Evolutionary conservation across 2,797 vertebrate genomes (phyloP).

Genomic region (Acanthurus tractus): DNA sequence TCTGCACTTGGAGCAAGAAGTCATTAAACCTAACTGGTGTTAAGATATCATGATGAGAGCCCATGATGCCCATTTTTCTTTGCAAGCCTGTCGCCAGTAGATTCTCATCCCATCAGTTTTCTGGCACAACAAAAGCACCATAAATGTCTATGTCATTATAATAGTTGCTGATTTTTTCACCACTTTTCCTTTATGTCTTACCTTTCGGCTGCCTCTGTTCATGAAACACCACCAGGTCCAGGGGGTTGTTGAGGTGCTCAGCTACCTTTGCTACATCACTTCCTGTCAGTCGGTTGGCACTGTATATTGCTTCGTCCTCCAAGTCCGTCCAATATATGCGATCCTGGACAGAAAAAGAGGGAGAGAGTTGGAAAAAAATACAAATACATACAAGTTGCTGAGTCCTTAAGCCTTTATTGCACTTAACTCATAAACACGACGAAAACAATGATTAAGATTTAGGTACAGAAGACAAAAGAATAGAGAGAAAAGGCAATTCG

Average conservation of each 20-base stretch:
- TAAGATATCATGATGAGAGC: not conserved
- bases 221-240: conserved; percentile 96
- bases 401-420: not conserved
- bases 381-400: not conserved
- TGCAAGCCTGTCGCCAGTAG: not conserved
- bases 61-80: not conserved
- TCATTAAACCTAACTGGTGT: not conserved
- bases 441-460: not conserved
- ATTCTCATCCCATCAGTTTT: not conserved
- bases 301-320: conserved; percentile 96
- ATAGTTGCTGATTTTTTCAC: no score
- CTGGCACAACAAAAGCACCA: not conserved
- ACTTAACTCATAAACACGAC: not conserved
- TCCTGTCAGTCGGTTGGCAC: conserved; percentile 93
- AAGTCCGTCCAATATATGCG: conserved; percentile 96
- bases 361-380: not conserved
- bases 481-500: no score
- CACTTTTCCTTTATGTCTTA: conserved; percentile 53
- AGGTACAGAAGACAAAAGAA: not conserved
- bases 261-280: conserved; percentile 90
- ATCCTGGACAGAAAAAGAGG: conserved; percentile 83
- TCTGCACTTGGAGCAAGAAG: no score
- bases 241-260: conserved; percentile 96
- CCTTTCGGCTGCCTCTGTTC: conserved; percentile 96
- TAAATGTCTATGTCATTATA: not conserved